Conservation (phyloP, 2,888 invertebrate species). For the Lingula anatina region DNA sequence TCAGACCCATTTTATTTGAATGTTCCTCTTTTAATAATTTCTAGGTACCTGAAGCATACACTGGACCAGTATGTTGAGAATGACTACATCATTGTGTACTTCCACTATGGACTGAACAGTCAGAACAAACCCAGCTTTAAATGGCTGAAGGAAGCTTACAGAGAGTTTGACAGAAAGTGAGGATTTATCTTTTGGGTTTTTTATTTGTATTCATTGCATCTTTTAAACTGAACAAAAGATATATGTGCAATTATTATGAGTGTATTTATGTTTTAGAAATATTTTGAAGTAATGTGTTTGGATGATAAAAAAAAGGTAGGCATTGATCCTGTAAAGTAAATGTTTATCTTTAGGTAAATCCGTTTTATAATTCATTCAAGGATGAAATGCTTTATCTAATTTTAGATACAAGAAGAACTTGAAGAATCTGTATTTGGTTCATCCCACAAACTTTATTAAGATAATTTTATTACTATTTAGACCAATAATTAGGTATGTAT, state of each 20-base stretch:
- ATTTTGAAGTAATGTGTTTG: too few relatives aligned
- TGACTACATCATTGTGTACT: slow-evolving; percentile 96
- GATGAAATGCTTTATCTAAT: too few relatives aligned
- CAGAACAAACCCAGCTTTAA: slow-evolving; percentile 92
- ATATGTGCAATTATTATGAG: too few relatives aligned
- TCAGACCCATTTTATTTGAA: too few relatives aligned
- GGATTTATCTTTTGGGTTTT: slow-evolving; percentile 9
- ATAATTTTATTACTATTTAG: slow-evolving; percentile 87
- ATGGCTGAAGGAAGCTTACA: slow-evolving; percentile 96
- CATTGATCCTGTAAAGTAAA: too few relatives aligned
- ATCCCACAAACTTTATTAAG: slow-evolving; percentile 95
- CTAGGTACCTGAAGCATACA: slow-evolving; percentile 88
- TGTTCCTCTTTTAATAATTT: too few relatives aligned
- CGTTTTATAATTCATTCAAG: too few relatives aligned
- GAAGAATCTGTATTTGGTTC: slow-evolving; percentile 95
- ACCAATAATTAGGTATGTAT: slow-evolving; percentile 78
- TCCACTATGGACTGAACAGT: slow-evolving; percentile 92
- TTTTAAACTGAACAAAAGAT: too few relatives aligned
- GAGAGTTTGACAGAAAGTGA: slow-evolving; percentile 88
- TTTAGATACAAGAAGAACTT: slow-evolving; percentile 90
- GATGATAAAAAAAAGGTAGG: too few relatives aligned
- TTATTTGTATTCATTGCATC: too few relatives aligned
- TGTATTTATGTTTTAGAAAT: too few relatives aligned
- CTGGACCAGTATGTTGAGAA: slow-evolving; percentile 96
- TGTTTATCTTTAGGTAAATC: too few relatives aligned